Percentiles rank a stretch among this genome's conserved stretches.
phyloP scores from a whole-genome alignment of 2,113 vertebrate genomes.

The Dromaius novaehollandiae region DNA sequence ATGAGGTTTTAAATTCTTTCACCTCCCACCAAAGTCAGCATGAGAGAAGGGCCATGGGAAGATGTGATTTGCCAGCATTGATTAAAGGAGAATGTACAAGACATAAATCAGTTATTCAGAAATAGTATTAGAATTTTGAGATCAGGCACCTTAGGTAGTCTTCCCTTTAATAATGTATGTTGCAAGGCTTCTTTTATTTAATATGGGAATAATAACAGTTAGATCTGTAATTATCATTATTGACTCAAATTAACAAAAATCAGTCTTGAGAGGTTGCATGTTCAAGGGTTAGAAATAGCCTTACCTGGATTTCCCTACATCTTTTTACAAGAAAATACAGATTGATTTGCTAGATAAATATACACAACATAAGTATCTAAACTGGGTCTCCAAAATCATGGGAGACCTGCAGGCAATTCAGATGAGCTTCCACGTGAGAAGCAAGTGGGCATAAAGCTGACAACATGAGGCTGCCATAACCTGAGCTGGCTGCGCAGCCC shows the following conservation, averaged over 20 bases:
- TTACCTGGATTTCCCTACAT: neutral
- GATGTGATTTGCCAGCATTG: neutral
- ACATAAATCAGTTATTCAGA: neutral
- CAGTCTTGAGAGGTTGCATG: neutral
- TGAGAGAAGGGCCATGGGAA: neutral
- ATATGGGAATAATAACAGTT: neutral
- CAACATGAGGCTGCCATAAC: neutral
- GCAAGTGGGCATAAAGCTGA: neutral
- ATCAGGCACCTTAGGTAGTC: neutral
- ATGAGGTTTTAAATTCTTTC: neutral
- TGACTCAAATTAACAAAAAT: neutral
- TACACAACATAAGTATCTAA: neutral
- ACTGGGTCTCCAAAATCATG: neutral
- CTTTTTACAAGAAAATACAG: neutral
- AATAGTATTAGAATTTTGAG: neutral
- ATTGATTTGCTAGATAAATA: neutral
- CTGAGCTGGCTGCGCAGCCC: neutral
- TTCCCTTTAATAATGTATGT: neutral
- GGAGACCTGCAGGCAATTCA: neutral
- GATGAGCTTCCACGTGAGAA: neutral
- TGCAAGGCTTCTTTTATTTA: slow-evolving; percentile 6
- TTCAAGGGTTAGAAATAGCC: neutral
- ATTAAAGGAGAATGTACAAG: neutral
- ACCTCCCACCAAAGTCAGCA: neutral
- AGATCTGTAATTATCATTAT: neutral